Conservation (phyloP, 2,113 vertebrate species). For the Lota lota region DNA sequence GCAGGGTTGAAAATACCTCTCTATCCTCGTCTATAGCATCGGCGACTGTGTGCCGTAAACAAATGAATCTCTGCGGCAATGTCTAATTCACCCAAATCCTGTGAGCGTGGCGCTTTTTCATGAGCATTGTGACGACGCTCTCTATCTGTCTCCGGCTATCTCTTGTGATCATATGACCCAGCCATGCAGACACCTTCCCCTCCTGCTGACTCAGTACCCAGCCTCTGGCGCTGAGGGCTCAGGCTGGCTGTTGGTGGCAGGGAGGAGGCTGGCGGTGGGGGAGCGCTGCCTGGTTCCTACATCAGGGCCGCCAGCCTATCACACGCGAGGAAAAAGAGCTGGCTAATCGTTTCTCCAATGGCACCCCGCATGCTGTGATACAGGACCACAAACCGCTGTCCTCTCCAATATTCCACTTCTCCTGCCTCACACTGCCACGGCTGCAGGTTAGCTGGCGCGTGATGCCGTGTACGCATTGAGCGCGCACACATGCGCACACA, state of each 20-base stretch:
- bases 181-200: conserved; percentile 76
- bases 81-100: conserved; percentile 22
- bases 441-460: conserved; percentile 45
- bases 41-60: no score
- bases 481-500: not conserved
- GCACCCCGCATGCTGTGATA: conserved; percentile 66
- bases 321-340: conserved; percentile 69
- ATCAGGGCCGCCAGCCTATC: conserved; percentile 70
- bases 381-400: conserved; percentile 61
- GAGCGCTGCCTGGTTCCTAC: conserved; percentile 59
- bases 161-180: conserved; percentile 67
- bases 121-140: not conserved
- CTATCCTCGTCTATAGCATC: not conserved
- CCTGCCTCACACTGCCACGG: conserved; percentile 48
- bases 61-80: conserved; percentile 6
- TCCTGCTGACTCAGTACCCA: conserved; percentile 77
- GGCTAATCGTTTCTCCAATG: conserved; percentile 74
- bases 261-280: conserved; percentile 22
- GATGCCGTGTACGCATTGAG: conserved; percentile 31
- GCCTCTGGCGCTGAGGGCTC: conserved; percentile 70
- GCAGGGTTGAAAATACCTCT: conserved; percentile 24
- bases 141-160: conserved; percentile 50
- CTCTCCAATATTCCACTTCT: conserved; percentile 41
- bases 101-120: conserved; percentile 6
- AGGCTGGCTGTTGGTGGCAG: conserved; percentile 62